phyloP scores from a whole-genome alignment of 1,140 invertebrate genomes.

The Bemisia tabaci region DNA sequence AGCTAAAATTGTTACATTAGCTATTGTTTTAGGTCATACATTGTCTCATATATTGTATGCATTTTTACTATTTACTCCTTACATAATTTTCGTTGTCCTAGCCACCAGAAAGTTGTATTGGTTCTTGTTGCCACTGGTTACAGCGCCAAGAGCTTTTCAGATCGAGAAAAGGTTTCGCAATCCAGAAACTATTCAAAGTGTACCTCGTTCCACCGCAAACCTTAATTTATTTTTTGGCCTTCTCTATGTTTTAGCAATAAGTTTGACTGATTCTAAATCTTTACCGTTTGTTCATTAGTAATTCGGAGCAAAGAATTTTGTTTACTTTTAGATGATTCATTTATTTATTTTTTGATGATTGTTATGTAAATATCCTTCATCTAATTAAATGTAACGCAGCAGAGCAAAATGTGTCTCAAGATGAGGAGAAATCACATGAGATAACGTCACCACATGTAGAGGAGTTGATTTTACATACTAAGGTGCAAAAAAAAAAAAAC shows the following conservation, averaged over 20 bases:
- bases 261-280: constrained; percentile 26
- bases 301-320: no score
- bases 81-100: constrained; percentile 73
- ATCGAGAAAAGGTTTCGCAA: constrained; percentile 79
- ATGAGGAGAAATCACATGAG: no score
- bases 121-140: constrained; percentile 78
- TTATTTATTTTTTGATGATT: no score
- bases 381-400: no score
- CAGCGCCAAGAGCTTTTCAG: constrained; percentile 72
- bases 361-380: no score
- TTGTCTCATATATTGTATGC: constrained; percentile 84
- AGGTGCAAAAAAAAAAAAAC: no score
- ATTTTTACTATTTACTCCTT: constrained; percentile 79
- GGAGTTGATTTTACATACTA: no score
- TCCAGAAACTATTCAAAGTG: constrained; percentile 55
- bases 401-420: no score
- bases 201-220: constrained; percentile 77
- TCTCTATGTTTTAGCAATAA: constrained; percentile 67
- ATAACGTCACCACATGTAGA: no score
- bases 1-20: constrained; percentile 51
- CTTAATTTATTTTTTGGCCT: constrained; percentile 84
- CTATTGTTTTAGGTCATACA: constrained; percentile 82
- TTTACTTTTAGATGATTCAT: no score
- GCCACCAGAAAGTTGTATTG: constrained; percentile 68
- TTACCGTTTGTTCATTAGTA: constrained; percentile 21